A percentile compares a stretch with the other conserved stretches of the same genome.
Conservation (phyloP, 2,113 vertebrate genomes). For the Gavialis gangeticus region DNA sequence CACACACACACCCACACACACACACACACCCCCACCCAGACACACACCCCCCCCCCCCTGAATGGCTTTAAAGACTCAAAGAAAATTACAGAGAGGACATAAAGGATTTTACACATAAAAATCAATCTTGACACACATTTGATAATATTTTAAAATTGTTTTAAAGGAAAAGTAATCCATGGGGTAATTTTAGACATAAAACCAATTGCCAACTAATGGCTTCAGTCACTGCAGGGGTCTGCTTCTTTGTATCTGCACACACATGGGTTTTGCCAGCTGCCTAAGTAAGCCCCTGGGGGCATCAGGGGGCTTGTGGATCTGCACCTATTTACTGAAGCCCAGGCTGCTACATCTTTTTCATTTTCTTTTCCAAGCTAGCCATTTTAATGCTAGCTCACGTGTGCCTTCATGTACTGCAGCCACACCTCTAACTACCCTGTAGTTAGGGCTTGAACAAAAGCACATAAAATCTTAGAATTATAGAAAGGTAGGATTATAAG, state of each 20-base stretch:
- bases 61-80: not conserved
- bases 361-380: conserved; percentile 19
- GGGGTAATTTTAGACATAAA: conserved; percentile 7
- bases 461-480: not conserved
- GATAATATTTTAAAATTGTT: not conserved
- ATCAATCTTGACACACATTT: not conserved
- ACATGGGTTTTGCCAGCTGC: not conserved
- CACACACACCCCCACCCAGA: no score
- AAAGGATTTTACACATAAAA: not conserved
- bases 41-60: no score
- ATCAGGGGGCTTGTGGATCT: conserved; percentile 45
- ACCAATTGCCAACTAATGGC: not conserved
- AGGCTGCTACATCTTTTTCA: conserved; percentile 19
- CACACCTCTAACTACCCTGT: not conserved
- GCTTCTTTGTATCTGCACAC: not conserved
- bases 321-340: conserved; percentile 35
- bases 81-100: not conserved
- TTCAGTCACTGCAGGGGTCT: not conserved
- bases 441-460: not conserved
- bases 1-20: not conserved
- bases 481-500: no score
- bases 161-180: not conserved
- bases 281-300: conserved; percentile 1
- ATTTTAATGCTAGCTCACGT: conserved; percentile 4
- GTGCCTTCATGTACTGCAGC: not conserved